Evolutionary conservation across 2,888 invertebrate genomes (phyloP).

Genomic region (Sipunculus nudus): DNA sequence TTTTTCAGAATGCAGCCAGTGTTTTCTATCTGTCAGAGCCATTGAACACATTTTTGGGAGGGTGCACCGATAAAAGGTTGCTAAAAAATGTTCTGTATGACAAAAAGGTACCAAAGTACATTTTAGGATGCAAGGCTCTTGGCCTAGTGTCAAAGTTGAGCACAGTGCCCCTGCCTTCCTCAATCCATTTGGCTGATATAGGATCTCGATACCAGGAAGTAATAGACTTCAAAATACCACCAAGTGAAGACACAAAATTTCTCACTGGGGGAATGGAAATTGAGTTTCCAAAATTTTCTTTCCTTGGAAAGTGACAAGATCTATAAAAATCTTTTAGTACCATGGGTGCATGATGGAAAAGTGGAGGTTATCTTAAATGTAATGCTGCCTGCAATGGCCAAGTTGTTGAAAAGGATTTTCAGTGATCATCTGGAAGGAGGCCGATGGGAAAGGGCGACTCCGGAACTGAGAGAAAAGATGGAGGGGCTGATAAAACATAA

Average conservation of each 20-base stretch:
- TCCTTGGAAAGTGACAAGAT: too few species aligned
- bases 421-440: conserved; percentile 9
- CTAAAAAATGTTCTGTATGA: too few species aligned
- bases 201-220: too few species aligned
- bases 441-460: neutral
- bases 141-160: conserved; percentile 27
- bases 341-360: neutral
- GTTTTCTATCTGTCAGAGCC: too few species aligned
- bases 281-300: too few species aligned
- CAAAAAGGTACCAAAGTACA: conserved; percentile 27
- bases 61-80: too few species aligned
- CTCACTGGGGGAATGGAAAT: too few species aligned
- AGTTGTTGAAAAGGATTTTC: neutral
- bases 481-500: conserved; percentile 3
- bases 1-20: too few species aligned
- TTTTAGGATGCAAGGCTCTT: conserved; percentile 37
- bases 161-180: conserved; percentile 1
- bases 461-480: neutral
- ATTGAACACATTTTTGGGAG: too few species aligned
- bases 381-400: conserved; percentile 5
- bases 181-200: too few species aligned
- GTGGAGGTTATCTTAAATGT: neutral
- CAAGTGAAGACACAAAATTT: too few species aligned
- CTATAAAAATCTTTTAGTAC: neutral
- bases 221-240: too few species aligned